phyloP scores from a whole-genome alignment of 2,797 vertebrate genomes.

The Thamnophis elegans region DNA sequence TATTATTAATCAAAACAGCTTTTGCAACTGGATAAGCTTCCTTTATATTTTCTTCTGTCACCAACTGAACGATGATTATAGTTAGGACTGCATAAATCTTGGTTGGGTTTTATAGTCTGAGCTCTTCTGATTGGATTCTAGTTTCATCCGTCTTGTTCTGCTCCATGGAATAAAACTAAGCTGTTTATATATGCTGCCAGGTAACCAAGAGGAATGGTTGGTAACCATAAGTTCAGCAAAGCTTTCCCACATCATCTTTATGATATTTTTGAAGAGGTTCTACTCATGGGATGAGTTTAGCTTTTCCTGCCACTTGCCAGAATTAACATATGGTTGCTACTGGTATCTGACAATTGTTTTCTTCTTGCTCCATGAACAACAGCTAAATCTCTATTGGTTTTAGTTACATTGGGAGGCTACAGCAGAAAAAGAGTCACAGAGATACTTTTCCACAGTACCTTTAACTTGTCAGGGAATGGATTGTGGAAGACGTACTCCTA shows the following conservation, averaged over 20 bases:
- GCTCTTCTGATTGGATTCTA: not conserved
- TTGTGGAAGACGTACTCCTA: not conserved
- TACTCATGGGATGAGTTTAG: not conserved
- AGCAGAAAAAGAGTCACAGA: not conserved
- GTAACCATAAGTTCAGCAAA: not conserved
- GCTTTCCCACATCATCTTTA: not conserved
- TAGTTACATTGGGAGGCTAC: not conserved
- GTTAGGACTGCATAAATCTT: not conserved
- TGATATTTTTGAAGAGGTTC: not conserved
- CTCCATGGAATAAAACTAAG: not conserved
- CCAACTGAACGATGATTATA: not conserved
- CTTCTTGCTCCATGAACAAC: not conserved
- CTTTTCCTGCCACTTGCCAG: not conserved
- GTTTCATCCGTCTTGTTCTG: not conserved
- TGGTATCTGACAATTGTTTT: not conserved
- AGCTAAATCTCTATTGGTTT: not conserved
- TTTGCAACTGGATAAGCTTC: slow-evolving; percentile 7
- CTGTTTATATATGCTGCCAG: not conserved
- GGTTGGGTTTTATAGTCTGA: not conserved
- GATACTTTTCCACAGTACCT: not conserved
- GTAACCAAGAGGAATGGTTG: not conserved
- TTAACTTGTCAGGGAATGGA: not conserved
- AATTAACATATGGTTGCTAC: not conserved
- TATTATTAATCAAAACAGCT: slow-evolving; percentile 13
- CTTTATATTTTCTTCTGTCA: not conserved